These are phyloP conservation scores for Lethenteron camtschaticum DNA, from an alignment of 2,113 vertebrate genomes.

Conservation along the genomic window DNA sequence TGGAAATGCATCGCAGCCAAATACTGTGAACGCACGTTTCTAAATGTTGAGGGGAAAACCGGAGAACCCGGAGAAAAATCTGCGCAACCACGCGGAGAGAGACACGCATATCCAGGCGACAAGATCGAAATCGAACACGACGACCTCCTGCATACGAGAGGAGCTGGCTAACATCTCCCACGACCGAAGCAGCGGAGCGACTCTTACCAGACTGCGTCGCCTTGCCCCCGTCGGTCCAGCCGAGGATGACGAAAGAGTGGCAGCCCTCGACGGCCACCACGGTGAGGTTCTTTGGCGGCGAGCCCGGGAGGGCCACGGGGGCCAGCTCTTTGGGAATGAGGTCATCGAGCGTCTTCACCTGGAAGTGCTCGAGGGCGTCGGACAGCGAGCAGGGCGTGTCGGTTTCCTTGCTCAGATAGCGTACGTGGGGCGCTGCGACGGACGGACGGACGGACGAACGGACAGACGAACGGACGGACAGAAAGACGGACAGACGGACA, in stretches of 20 bases:
- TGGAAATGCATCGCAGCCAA: no score
- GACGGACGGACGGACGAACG: conserved; percentile 8
- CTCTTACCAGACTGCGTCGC: no score
- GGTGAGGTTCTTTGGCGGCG: conserved; percentile 62
- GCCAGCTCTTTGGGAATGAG: conserved; percentile 45
- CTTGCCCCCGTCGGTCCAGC: conserved; percentile 32
- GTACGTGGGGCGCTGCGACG: conserved; percentile 64
- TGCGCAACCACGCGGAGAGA: no score
- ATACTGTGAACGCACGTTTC: no score
- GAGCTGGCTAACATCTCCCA: no score
- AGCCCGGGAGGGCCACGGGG: conserved; percentile 25
- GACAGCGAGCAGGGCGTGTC: conserved; percentile 70
- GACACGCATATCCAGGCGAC: no score
- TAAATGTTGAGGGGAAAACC: no score
- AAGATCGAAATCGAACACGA: no score
- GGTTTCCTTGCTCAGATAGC: conserved; percentile 71
- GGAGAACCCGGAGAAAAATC: no score
- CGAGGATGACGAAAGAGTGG: conserved; percentile 88
- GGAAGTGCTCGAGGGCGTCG: conserved; percentile 80
- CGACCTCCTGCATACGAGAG: no score
- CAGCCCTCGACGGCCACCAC: conserved; percentile 88
- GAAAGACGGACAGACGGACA: conserved; percentile 43
- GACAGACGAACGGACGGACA: conserved; percentile 27
- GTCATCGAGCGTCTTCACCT: conserved; percentile 58
- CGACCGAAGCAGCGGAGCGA: no score